Base-by-base conservation (phyloP, 2,113 vertebrate genomes). In the Monarcha castaneiventris region DNA sequence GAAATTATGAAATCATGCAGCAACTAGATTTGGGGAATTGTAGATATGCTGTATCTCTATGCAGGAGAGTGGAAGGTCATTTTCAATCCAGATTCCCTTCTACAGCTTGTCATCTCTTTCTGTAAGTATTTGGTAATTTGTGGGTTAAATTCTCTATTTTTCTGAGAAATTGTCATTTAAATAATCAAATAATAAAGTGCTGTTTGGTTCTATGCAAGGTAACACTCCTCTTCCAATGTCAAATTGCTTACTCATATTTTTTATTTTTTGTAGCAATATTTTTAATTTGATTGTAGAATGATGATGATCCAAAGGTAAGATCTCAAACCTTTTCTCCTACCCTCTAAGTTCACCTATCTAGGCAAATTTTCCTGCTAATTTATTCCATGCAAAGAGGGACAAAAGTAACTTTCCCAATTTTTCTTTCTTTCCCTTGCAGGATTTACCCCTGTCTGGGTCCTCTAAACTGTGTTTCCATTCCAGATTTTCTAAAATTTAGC, bases 211-310 rank as follows among this genome's bases (percentile, higher is more conserved):
- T 54, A 6, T n/a, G 20, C 49, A 83, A 59, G 8, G 26, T 46
- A 59, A 37, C 5, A 21, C 1, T 51, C 3, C 56, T 91, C 89
- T 94, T 96, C 62, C 68, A 77, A 78, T 39, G 58, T 64, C 68
- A 95, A 89, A 88, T 91, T 51, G 4, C 68, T 88, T 87, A 93
- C 64, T 87, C 71, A 68, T 29, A 15, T 75, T 96, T 83, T 35
- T 43, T 10, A 9, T 33, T 82, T 61, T 87, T 85, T 61, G 64
- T 12, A 84, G 64, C 56, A 74, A 48, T 33, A 74, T 64, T 96
- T 92, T 46, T 68, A 59, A n/a, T 71, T 61, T 73, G 43, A 22
- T 52, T 13, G 14, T 72, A 49, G 76, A 37, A 37, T 37, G 30
- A 41, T 41, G 10, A 22, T 29, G 13, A 17, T 78, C 20, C 29